A percentile compares a stretch with the other conserved stretches of the same genome.
Conservation (phyloP, 2,797 vertebrate genomes). For the Myotis planiceps region DNA sequence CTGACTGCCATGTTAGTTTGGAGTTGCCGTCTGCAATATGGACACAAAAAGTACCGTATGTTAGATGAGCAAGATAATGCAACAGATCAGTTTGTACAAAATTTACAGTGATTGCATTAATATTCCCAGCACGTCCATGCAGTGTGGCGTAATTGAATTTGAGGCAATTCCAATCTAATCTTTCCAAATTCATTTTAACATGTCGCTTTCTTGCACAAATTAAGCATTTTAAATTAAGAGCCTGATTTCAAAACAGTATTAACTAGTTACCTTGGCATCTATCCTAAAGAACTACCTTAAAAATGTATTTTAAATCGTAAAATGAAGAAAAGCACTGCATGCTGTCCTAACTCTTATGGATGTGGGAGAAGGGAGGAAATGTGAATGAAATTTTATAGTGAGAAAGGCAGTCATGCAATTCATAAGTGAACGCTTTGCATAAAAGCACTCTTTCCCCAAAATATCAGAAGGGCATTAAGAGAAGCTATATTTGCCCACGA, state of each 20-base stretch:
- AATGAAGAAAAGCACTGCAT: conserved; percentile 58
- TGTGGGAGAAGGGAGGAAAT: conserved; percentile 66
- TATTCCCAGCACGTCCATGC: conserved; percentile 90
- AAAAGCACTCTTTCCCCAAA: conserved; percentile 61
- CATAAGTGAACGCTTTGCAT: conserved; percentile 53
- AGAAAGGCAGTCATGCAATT: conserved; percentile 59
- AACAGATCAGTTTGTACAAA: conserved; percentile 89
- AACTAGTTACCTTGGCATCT: conserved; percentile 71
- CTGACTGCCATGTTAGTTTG: conserved; percentile 99
- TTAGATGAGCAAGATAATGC: conserved; percentile 94
- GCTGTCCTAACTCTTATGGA: conserved; percentile 53
- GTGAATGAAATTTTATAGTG: conserved; percentile 56
- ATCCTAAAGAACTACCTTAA: conserved; percentile 69
- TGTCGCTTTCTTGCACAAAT: conserved; percentile 74
- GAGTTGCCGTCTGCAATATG: conserved; percentile 99
- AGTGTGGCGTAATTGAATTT: conserved; percentile 88
- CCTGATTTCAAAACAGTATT: conserved; percentile 77
- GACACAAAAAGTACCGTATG: conserved; percentile 97
- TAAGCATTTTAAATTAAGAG: conserved; percentile 80
- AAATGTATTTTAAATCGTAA: not conserved
- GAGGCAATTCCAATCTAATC: conserved; percentile 92
- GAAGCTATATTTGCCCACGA: conserved; percentile 47
- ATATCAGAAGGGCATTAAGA: conserved; percentile 65
- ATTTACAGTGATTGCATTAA: conserved; percentile 89
- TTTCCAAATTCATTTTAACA: conserved; percentile 82